Base-by-base conservation (phyloP, 2,888 invertebrate genomes). In the Scrobipalpa atriplicella region DNA sequence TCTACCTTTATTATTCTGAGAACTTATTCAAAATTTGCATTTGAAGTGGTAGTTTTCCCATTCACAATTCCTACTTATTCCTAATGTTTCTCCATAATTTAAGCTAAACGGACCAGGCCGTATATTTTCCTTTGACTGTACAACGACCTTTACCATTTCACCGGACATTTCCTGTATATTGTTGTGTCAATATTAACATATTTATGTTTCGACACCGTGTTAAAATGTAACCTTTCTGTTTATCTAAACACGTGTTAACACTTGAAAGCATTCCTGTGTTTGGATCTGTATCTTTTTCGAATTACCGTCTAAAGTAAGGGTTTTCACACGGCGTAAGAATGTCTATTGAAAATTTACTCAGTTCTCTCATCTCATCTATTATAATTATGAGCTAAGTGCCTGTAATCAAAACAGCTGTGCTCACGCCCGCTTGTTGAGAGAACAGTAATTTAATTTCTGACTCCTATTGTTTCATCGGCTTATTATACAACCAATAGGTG, bases 261-360 rank as follows among this genome's bases (percentile, higher is more conserved):
- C 21, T 54, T 67, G 64, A 67, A 64, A 67, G 47, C 54, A 62
- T 39, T 65, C 29, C 66, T 41, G 16, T 61, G 43, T 68, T 63
- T 60, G 63, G 64, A 58, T n/a, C 36, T 41, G 56, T 56, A 19
- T 56, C 52, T 18, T 51, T 64, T 65, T 43, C 39, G 13, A 54
- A 52, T 21, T 61, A 19, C 19, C 13, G 11, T 18, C 29, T 13
- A 11, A 11, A 38, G 21, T 56, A 13, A 21, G 13, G 13, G 13
- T 56, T 19, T 56, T 56, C 54, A 21, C 54, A 52, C 52, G 52
- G 9, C 54, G 13, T 13, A 21, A 56, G 21, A 29, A 21, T 56
- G 13, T 21, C 19, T 56, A 21, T 56, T 56, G 54, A 56, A 29
- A 10, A 56, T 29, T 29, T 29, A 5, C 13, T 11, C 3, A 6